Base-by-base conservation (phyloP, 2,113 vertebrate species). In the Cyphomyrus plagiostoma region DNA sequence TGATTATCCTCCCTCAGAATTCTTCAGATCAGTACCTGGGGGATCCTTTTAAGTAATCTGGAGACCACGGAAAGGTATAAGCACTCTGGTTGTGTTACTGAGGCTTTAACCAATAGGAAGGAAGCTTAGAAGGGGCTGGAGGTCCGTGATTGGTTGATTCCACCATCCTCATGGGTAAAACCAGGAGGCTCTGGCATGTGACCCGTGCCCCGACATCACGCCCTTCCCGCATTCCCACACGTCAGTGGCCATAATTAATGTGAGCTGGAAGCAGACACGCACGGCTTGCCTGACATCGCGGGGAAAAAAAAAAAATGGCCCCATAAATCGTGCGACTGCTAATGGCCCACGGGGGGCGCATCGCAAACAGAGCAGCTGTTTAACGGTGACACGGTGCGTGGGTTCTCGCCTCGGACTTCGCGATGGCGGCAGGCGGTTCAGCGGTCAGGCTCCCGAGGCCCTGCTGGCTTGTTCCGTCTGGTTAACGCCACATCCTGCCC, bases 251-350 rank as follows among this genome's bases (percentile, higher is more conserved):
- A 8, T 80, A 80, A 80, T 80, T 80, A 80, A 80, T 42, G 74
- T 7, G 74, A 80, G 35, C 74, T 80, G 13, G 74, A 42, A 80
- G 35, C 74, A 19, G 74, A 80, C 74, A 80, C 6, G 74, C 74
- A 42, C 74, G 35, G 74, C 74, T 42, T 80, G 35, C 17, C 74
- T 39, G 74, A 80, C 35, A 80, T 70, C 62, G 62, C 74, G 26
- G 35, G 13, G 35, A 35, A 15, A 35, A 19, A 35, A 70, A 74
- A 80, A 77, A 80, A 39, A 80, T 42, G 35, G 74, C 74, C 74
- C 35, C 74, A 80, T 80, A 80, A 80, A 80, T 80, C 74, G 74
- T 19, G 35, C n/a, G 74, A 80, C 74, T 42, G 74, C 74, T 80
- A 80, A 80, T 42, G 74, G 74, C 74, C 35, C 74, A 42, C 3